phyloP scores from a whole-genome alignment of 1,140 invertebrate genomes.

The Hestina assimilis region DNA sequence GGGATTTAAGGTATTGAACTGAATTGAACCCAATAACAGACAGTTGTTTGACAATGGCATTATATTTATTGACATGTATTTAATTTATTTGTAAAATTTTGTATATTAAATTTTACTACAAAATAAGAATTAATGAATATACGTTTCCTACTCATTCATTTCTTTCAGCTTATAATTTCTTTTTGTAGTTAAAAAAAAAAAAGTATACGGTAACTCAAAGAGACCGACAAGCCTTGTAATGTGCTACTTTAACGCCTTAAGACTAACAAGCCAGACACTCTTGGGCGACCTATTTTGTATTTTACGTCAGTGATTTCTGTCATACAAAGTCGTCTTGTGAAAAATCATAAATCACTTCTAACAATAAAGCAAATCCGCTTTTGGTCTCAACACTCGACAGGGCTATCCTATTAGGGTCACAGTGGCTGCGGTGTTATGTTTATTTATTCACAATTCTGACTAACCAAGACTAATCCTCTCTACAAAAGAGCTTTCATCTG shows the following conservation, averaged over 20 bases:
- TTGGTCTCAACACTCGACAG: slow-evolving; percentile 7
- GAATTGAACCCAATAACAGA: too few relatives aligned
- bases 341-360: slow-evolving; percentile 6
- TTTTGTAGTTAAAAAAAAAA: too few relatives aligned
- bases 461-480: slow-evolving; percentile 10
- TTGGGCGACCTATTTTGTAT: neutral
- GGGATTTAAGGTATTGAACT: too few relatives aligned
- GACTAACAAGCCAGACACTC: neutral
- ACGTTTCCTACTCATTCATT: too few relatives aligned
- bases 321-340: neutral
- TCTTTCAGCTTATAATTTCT: too few relatives aligned
- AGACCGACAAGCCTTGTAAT: too few relatives aligned
- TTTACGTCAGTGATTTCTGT: neutral
- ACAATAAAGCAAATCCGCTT: slow-evolving; percentile 11
- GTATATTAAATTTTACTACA: too few relatives aligned
- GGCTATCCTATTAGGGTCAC: slow-evolving; percentile 9
- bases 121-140: too few relatives aligned
- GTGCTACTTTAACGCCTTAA: neutral
- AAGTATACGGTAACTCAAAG: too few relatives aligned
- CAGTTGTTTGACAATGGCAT: too few relatives aligned
- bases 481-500: neutral
- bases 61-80: too few relatives aligned
- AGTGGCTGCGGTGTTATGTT: slow-evolving; percentile 1
- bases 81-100: too few relatives aligned
- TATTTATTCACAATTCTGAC: slow-evolving; percentile 17